Conservation (phyloP, 2,797 vertebrate species). For the Cottoperca gobio region DNA sequence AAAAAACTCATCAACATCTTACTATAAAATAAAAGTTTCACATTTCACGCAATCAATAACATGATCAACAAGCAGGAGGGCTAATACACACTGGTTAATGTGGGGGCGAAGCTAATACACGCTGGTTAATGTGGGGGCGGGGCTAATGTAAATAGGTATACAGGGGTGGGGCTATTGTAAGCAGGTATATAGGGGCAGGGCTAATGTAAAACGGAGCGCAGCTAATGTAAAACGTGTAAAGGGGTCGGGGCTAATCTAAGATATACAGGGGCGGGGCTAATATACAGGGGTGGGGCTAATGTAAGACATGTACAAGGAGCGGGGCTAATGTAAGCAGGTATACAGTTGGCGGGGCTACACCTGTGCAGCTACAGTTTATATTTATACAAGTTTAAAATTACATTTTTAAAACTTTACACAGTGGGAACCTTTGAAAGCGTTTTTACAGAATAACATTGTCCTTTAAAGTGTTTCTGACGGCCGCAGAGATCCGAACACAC, state of each 20-base stretch:
- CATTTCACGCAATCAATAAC: slow-evolving; percentile 58
- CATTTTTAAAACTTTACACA: neutral
- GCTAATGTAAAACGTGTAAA: too few relatives aligned
- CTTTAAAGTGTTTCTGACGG: neutral
- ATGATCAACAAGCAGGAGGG: slow-evolving; percentile 33
- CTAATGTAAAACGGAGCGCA: too few relatives aligned
- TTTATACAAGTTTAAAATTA: slow-evolving; percentile 37
- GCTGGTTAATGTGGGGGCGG: neutral
- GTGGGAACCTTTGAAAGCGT: neutral
- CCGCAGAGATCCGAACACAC: too few relatives aligned
- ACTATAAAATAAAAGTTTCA: slow-evolving; percentile 58
- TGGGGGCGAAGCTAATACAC: neutral
- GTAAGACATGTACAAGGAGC: neutral
- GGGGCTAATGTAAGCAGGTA: too few relatives aligned
- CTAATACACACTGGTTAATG: too few relatives aligned
- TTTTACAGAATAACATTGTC: neutral
- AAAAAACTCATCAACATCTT: slow-evolving; percentile 43
- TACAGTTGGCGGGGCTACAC: slow-evolving; percentile 16
- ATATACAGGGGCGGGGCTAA: neutral
- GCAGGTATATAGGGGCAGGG: too few relatives aligned
- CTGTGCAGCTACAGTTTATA: slow-evolving; percentile 38
- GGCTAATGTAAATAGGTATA: neutral
- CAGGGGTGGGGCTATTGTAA: neutral
- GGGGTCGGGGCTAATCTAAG: too few relatives aligned
- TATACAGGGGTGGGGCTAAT: neutral